Conservation (phyloP, 2,113 vertebrate genomes). For the Pica pica region DNA sequence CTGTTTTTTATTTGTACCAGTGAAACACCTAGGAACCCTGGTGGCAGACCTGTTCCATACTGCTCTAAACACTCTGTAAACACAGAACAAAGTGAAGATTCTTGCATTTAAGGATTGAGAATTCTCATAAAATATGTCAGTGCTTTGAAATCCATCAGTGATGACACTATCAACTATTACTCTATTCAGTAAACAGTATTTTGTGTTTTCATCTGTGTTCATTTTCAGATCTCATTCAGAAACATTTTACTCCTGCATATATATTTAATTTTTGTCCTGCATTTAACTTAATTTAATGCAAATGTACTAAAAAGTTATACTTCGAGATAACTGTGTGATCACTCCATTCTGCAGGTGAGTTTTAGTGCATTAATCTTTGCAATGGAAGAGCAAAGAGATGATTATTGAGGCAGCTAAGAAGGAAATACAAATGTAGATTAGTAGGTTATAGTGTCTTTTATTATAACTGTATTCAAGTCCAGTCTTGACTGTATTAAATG, state of each 20-base stretch:
- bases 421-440: background rate
- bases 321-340: background rate
- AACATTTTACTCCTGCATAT: background rate
- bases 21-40: background rate
- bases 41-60: background rate
- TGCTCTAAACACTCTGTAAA: background rate
- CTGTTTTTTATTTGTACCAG: background rate
- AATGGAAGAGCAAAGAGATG: background rate
- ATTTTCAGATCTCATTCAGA: background rate
- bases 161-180: background rate
- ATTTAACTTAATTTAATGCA: background rate
- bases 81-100: background rate
- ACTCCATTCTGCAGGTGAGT: background rate
- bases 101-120: background rate
- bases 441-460: background rate
- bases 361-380: background rate
- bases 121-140: background rate
- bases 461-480: background rate
- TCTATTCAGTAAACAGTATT: background rate
- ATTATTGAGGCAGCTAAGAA: background rate
- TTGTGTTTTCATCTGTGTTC: background rate
- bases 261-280: background rate
- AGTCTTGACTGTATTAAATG: background rate
- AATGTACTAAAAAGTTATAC: background rate
- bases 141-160: background rate